Base-by-base conservation (phyloP, 2,797 vertebrate species). In the Heliangelus exortis region DNA sequence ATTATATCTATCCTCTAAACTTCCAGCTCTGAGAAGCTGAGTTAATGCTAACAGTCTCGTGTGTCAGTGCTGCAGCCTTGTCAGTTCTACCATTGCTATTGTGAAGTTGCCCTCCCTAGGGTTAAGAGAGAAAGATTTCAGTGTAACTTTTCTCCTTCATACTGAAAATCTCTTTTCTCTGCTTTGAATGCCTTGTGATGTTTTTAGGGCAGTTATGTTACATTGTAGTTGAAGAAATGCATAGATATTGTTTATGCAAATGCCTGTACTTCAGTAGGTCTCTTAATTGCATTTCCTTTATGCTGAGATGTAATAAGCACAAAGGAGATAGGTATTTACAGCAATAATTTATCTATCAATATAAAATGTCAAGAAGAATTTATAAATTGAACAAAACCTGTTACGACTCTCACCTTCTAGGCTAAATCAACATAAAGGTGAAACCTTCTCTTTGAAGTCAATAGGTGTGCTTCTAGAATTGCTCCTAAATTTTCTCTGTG, bases 271-370 rank as follows among this genome's bases (percentile, higher is more conserved):
- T 90, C 31, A 47, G 16, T 62, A 79, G 55, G n/a, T 69, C 39
- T 55, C 33, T 86, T 77, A 83, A 90, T 75, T 83, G 39, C 54
- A 48, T 93, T 93, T 85, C 33, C 61, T 75, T 83, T 77, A 18
- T 77, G 25, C 47, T 78, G 54, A 85, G 61, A 72, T 23, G 15
- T 92, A 31, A n/a, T 90, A 6, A 65, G 85, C 2, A 0, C 61
- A 68, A 80, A 66, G 51, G 36, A 62, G 31, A 80, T 78, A 18
- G 83, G n/a, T 89, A 86, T 91, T 90, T 86, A 62, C 66, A 78
- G 57, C 33, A 91, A 55, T 69, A 59, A 91, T 87, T 68, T 82
- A 9, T 73, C n/a, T 88, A 66, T 81, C 41, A 45, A 67, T 87
- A 50, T 54, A 88, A 86, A 50, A 76, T 21, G 29, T 34, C 73